These are phyloP conservation scores for Pan paniscus DNA, from an alignment of 2,113 vertebrate species.

Conservation along the genomic window DNA sequence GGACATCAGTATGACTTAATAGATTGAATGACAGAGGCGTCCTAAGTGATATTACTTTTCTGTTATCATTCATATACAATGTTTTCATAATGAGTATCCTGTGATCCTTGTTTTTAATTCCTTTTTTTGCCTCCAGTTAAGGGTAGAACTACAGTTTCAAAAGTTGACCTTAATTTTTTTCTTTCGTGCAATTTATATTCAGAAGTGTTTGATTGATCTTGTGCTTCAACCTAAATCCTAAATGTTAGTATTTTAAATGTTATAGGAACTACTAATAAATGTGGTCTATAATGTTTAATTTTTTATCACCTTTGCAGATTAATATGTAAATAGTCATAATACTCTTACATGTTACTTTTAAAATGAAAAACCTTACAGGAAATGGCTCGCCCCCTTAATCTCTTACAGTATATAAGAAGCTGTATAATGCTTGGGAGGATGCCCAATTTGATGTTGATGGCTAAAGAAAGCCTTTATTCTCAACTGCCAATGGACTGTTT, in stretches of 20 bases:
- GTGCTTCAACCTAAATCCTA: accelerated
- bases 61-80: conserved; percentile 49
- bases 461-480: conserved; percentile 96
- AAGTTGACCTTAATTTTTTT: background rate
- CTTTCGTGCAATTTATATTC: background rate
- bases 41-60: conserved; percentile 36
- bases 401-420: conserved; percentile 94
- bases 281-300: background rate
- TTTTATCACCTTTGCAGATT: conserved; percentile 24
- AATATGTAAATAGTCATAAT: background rate
- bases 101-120: conserved; percentile 47
- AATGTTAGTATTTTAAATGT: conserved; percentile 6
- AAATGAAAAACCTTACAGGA: background rate
- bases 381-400: conserved; percentile 2
- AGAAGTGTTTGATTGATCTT: background rate
- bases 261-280: background rate
- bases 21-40: background rate
- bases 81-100: conserved; percentile 46
- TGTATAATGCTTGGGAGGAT: conserved; percentile 98
- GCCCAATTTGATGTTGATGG: conserved; percentile 99
- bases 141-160: background rate
- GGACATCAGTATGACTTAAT: background rate
- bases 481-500: conserved; percentile 96
- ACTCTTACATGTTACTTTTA: background rate
- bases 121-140: background rate